Evolutionary conservation across 2,797 vertebrate species (phyloP), one percentile per base, ranked within the genome.

Genomic region (Selene dorsalis): DNA sequence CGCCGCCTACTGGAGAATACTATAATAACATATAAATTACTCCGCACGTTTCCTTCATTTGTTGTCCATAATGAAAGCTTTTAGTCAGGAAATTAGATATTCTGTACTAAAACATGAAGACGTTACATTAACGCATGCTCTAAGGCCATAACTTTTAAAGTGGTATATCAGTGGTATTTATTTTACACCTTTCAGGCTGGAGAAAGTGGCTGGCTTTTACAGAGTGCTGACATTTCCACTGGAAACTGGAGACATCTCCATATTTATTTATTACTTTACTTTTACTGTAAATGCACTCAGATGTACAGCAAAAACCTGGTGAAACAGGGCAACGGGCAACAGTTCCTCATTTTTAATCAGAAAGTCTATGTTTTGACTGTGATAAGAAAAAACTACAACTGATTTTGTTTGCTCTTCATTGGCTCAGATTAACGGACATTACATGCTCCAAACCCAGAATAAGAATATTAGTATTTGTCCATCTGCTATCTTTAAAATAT

Each of bases 1-100:
- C 72, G 68, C 90, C 90, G 26, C 69, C 87, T 89, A 67, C 20
- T 62, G 91, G 87, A 22, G 0, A 1, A 4, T 20, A 41, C 4
- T 1, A n/a, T 16, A 62, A 69, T 1, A 47, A 73, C 82, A 68
- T 26, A 24, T 16, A 0, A 0, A 2, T 1, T 1, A 35, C 3
- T 41, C n/a, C 0, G 10, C n/a, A 9, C 10, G 68, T 5, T 60
- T 14, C 20, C 47, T 38, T 66, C 20, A 64, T 0, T 45, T 2
- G 2, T 11, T 35, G 7, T 4, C 58, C 3, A 11, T 20, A 16
- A 48, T 30, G 14, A 52, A 9, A 9, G 53, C 12, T 20, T 35
- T 8, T 35, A 9, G 6, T 8, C 32, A 35, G 32, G 32, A 35
- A 35, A 35, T 35, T 35, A 35, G 32, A 35, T 35, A 35, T 35